Base-by-base conservation (phyloP, 2,113 vertebrate genomes). In the Spea multiplicata region DNA sequence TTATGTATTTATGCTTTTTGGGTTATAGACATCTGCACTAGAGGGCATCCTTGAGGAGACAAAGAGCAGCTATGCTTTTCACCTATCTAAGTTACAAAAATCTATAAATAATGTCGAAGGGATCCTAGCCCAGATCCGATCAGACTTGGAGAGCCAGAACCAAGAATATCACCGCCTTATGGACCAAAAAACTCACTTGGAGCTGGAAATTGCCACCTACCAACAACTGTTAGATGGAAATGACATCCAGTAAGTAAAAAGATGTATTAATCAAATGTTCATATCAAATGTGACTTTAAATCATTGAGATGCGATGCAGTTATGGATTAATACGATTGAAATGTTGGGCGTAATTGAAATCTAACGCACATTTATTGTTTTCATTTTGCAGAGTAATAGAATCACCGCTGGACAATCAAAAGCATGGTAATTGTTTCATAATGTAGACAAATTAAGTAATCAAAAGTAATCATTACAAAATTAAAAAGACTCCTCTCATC, bases 21-120 rank as follows among this genome's bases (percentile, higher is more conserved):
- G 45, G 3, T 64, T 73, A 80, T 85, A 97, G 96, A 94, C 95
- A 91, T 81, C 53, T 5, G 86, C 93, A 4, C 84, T 96, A 84
- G 95, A 96, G 62, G 84, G 55, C 7, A 90, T 86, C 0, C 85
- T 94, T 64, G 84, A 74, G 0, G 94, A 95, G 46, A 92, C 90
- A 0, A 86, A 91, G 74, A 74, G 3, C 0, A 88, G 91, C 8
- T 96, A 93, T 0, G 30, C 90, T 65, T 82, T 82, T 67, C 81
- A 92, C 84, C 89, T 97, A 45, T 74, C 83, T 5, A 76, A 86
- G 57, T 79, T 95, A 69, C 96, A 97, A 77, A 14, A 0, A 10
- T 71, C 89, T 79, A 93, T 96, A 47, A 77, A 83, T 8, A 14
- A 5, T 0, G 12, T 95, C 14, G 94, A 95, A 83, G 44, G 79